Percentiles rank a stretch among this genome's conserved stretches.
Evolutionary conservation across 2,797 vertebrate genomes (phyloP).

Genomic region (Sandelia bainsii): DNA sequence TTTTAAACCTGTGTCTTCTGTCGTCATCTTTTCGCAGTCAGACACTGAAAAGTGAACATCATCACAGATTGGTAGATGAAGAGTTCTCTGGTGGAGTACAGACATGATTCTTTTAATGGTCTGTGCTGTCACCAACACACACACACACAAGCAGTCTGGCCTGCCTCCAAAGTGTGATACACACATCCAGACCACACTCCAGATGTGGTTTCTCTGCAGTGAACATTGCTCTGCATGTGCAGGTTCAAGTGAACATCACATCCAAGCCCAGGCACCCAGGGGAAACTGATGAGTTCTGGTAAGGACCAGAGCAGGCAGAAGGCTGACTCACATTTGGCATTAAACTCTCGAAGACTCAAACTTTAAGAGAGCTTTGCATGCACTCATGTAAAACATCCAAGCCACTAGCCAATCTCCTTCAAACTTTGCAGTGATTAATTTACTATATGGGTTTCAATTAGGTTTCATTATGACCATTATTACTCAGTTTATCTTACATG

Average conservation of each 20-base stretch:
- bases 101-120: conserved; percentile 54
- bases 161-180: conserved; percentile 70
- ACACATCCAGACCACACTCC: conserved; percentile 77
- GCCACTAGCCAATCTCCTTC: conserved; percentile 32
- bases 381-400: conserved; percentile 58
- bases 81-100: conserved; percentile 34
- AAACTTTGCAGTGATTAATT: conserved; percentile 20
- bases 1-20: conserved; percentile 1
- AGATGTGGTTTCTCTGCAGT: conserved; percentile 78
- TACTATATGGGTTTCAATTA: neutral
- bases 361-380: conserved; percentile 54
- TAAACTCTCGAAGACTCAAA: conserved; percentile 40
- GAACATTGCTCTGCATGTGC: conserved; percentile 60
- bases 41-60: conserved; percentile 29
- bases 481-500: neutral
- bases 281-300: conserved; percentile 75
- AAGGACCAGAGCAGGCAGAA: conserved; percentile 66
- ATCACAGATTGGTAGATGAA: conserved; percentile 24
- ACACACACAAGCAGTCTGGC: conserved; percentile 68
- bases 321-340: conserved; percentile 77
- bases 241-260: conserved; percentile 66
- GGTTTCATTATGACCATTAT: conserved; percentile 4
- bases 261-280: conserved; percentile 64
- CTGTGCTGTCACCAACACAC: conserved; percentile 70
- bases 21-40: conserved; percentile 10